phyloP scores from a whole-genome alignment of 2,797 vertebrate genomes.

The Monodelphis domestica region DNA sequence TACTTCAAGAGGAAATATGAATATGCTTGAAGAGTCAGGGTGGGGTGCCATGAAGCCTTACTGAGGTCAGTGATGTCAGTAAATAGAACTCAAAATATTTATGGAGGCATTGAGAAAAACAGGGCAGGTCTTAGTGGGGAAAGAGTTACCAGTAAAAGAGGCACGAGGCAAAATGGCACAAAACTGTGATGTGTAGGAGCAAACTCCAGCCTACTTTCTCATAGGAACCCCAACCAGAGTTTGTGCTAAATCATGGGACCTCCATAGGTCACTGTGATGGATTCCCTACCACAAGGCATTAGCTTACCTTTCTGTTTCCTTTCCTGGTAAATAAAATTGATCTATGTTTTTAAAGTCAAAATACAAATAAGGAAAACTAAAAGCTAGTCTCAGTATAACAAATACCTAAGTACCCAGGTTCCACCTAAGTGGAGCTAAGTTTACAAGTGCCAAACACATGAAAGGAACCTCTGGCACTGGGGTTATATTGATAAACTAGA shows the following conservation, averaged over 20 bases:
- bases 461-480: background rate
- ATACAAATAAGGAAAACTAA: background rate
- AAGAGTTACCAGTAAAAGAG: background rate
- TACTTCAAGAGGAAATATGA: background rate
- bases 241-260: background rate
- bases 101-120: background rate
- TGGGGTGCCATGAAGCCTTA: background rate
- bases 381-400: background rate
- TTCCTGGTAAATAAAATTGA: background rate
- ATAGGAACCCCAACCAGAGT: background rate
- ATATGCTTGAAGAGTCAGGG: background rate
- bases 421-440: background rate
- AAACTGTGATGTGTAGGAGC: background rate
- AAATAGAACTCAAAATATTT: background rate
- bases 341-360: background rate
- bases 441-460: background rate
- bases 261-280: background rate
- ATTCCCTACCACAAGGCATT: background rate
- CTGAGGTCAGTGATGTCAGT: background rate
- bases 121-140: background rate
- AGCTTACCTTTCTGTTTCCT: background rate
- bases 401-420: background rate
- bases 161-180: background rate
- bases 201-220: background rate
- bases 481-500: background rate